Evolutionary conservation across 2,113 vertebrate species (phyloP).

Genomic region (Chaenocephalus aceratus): DNA sequence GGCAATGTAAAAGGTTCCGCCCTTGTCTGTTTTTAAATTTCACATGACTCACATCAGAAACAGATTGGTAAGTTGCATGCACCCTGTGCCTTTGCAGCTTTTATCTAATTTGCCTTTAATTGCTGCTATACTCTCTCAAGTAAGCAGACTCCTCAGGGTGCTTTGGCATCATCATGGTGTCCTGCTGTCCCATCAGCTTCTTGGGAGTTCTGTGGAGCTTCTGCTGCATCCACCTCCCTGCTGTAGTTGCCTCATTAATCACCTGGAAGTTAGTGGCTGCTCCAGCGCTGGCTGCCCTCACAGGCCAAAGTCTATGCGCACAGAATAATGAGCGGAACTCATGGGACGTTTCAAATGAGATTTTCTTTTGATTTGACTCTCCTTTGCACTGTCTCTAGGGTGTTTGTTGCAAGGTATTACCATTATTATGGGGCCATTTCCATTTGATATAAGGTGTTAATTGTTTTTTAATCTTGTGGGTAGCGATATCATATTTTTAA

Average conservation of each 20-base stretch:
- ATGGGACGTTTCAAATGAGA: conserved; percentile 84
- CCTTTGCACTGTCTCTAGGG: conserved; percentile 63
- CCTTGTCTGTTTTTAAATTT: neutral
- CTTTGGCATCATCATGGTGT: conserved; percentile 66
- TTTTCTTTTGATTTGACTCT: conserved; percentile 84
- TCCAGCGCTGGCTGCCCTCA: conserved; percentile 77
- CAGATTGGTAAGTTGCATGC: conserved; percentile 18
- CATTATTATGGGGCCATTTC: conserved; percentile 62
- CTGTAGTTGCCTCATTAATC: conserved; percentile 92
- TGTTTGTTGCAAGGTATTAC: conserved; percentile 73
- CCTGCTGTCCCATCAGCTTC: conserved; percentile 76
- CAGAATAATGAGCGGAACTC: conserved; percentile 86
- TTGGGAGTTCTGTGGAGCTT: conserved; percentile 78
- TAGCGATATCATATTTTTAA: conserved; percentile 15
- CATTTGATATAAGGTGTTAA: conserved; percentile 61
- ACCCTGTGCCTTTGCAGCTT: conserved; percentile 37
- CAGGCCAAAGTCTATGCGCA: conserved; percentile 80
- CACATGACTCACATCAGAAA: conserved; percentile 26
- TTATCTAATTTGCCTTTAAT: conserved; percentile 68
- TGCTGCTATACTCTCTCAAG: conserved; percentile 53
- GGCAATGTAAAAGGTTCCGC: neutral
- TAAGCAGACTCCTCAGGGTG: conserved; percentile 43
- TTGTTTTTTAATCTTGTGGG: conserved; percentile 66
- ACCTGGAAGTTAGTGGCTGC: conserved; percentile 88
- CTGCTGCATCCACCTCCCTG: conserved; percentile 74